These are phyloP conservation scores for Numida meleagris DNA, from an alignment of 2,113 vertebrate species.

Conservation along the genomic window DNA sequence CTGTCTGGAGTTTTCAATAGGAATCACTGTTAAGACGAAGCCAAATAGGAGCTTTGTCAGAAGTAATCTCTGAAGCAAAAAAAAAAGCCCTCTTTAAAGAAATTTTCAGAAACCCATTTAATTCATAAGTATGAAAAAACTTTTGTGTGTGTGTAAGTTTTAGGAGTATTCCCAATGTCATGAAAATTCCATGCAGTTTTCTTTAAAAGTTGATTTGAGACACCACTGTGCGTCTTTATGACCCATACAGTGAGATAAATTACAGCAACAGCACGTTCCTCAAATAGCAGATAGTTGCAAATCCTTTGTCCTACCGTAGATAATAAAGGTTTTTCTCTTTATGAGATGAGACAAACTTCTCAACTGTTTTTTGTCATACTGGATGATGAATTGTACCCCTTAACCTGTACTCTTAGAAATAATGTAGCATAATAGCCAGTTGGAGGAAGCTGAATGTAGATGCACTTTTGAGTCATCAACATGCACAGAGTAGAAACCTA, in stretches of 20 bases:
- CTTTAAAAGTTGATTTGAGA: constrained; percentile 72
- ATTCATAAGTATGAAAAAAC: constrained; percentile 65
- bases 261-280: constrained; percentile 69
- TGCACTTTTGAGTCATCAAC: not conserved
- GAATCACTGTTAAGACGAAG: constrained; percentile 31
- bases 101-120: constrained; percentile 30
- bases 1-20: constrained; percentile 40
- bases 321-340: constrained; percentile 67
- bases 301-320: constrained; percentile 62
- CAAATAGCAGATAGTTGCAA: constrained; percentile 69
- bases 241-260: constrained; percentile 74
- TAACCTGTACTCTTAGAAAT: not conserved
- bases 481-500: constrained; percentile 11
- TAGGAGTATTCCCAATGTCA: constrained; percentile 59
- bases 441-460: not conserved
- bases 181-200: constrained; percentile 73
- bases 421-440: not conserved
- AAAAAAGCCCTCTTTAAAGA: constrained; percentile 33
- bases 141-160: constrained; percentile 62
- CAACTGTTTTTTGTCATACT: constrained; percentile 35
- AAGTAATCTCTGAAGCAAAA: constrained; percentile 56
- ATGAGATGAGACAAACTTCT: constrained; percentile 50
- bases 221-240: constrained; percentile 68
- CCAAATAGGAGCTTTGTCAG: constrained; percentile 64
- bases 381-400: not conserved